These are phyloP conservation scores for Anagrus nilaparvatae DNA, from an alignment of 1,140 invertebrate species.

Conservation along the genomic window DNA sequence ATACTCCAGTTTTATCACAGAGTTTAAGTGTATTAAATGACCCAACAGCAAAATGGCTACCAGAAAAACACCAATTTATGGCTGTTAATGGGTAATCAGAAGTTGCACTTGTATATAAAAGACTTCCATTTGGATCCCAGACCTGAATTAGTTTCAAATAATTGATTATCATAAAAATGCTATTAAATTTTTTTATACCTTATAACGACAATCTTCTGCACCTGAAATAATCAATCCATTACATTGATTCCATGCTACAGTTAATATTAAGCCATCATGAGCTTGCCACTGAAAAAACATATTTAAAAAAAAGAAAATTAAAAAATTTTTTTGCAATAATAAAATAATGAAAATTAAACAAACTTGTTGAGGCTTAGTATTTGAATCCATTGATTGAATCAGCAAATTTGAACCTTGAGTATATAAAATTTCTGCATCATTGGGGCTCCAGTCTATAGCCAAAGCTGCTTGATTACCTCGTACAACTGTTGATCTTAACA, in stretches of 20 bases:
- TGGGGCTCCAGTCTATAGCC: slow-evolving; percentile 77
- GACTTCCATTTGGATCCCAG: slow-evolving; percentile 86
- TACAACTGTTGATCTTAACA: slow-evolving; percentile 83
- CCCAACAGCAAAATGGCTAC: slow-evolving; percentile 85
- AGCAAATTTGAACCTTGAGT: slow-evolving; percentile 72
- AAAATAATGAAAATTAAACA: slow-evolving; percentile 1
- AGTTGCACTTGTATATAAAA: slow-evolving; percentile 69
- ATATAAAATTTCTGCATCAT: slow-evolving; percentile 74
- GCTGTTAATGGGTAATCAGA: slow-evolving; percentile 88
- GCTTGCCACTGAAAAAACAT: slow-evolving; percentile 78
- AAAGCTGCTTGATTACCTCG: slow-evolving; percentile 73
- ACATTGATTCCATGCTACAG: slow-evolving; percentile 79
- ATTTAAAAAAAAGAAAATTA: slow-evolving; percentile 15
- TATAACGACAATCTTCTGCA: slow-evolving; percentile 91
- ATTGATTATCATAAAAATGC: neutral
- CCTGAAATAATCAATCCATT: slow-evolving; percentile 86
- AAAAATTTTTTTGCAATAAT: slow-evolving; percentile 9
- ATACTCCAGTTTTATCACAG: slow-evolving; percentile 87
- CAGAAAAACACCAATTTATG: slow-evolving; percentile 81
- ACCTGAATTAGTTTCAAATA: slow-evolving; percentile 39
- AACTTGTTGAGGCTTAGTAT: slow-evolving; percentile 75
- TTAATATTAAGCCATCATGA: slow-evolving; percentile 85
- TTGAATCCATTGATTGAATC: slow-evolving; percentile 85
- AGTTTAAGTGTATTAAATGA: slow-evolving; percentile 87
- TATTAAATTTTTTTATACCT: slow-evolving; percentile 41